phyloP scores from a whole-genome alignment of 2,113 vertebrate species.

The Copsychus sechellarum region DNA sequence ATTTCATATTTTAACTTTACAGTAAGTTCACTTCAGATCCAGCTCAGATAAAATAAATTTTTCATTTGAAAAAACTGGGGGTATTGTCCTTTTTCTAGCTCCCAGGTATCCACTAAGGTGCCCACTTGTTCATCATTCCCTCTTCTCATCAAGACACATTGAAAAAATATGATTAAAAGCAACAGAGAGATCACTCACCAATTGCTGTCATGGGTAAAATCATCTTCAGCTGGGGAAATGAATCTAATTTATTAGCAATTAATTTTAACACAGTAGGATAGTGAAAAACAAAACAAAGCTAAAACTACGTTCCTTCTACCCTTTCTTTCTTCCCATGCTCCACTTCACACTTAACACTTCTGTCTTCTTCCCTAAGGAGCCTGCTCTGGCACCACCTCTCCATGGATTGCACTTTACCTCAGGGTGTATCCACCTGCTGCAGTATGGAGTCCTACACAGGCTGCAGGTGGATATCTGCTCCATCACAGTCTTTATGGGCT shows the following conservation, averaged over 20 bases:
- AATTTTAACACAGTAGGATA: background rate
- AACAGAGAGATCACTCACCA: background rate
- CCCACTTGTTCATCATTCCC: background rate
- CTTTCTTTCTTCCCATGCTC: background rate
- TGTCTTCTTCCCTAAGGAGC: background rate
- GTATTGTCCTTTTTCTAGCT: background rate
- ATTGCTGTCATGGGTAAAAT: background rate
- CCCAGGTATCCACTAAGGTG: background rate
- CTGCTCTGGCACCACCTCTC: background rate
- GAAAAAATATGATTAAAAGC: background rate
- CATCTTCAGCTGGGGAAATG: background rate
- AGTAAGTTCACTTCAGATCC: background rate
- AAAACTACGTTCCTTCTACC: background rate
- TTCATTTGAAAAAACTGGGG: background rate
- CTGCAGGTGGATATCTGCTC: background rate
- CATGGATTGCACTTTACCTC: background rate
- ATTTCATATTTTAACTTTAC: background rate
- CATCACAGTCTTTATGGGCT: background rate
- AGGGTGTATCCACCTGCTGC: background rate
- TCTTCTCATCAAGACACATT: background rate
- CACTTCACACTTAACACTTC: background rate
- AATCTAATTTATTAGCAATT: background rate
- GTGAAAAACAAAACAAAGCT: background rate
- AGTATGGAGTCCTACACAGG: rapidly evolving
- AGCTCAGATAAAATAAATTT: background rate